Evolutionary conservation across 2,888 invertebrate genomes (phyloP).

Genomic region (Spatulosminthurus flaviceps): DNA sequence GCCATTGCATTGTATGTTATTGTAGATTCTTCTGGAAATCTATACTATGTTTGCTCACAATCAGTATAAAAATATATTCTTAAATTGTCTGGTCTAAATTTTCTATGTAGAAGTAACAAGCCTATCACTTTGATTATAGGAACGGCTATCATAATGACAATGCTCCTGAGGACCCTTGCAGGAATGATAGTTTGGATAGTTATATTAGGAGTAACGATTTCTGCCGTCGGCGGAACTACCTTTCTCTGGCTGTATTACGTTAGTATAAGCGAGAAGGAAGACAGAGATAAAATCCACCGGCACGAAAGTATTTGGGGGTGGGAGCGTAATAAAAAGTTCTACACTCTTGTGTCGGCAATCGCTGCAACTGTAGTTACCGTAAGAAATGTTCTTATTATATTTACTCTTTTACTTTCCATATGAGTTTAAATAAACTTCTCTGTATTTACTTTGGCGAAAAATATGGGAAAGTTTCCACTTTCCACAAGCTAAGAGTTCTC

Average conservation of each 20-base stretch:
- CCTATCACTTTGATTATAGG: constrained; percentile 67
- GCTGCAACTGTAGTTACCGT: constrained; percentile 72
- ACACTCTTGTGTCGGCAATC: constrained; percentile 71
- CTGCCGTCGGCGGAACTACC: constrained; percentile 70
- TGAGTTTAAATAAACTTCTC: no score
- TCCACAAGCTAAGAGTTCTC: neutral
- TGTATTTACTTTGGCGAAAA: neutral
- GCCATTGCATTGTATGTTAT: no score
- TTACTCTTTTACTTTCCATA: no score
- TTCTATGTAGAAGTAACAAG: no score
- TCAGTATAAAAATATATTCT: no score
- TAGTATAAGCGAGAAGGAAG: constrained; percentile 8
- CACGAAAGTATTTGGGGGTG: constrained; percentile 36
- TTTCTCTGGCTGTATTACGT: constrained; percentile 70
- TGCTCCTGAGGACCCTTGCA: constrained; percentile 71
- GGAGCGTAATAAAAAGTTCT: constrained; percentile 46
- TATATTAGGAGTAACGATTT: constrained; percentile 69
- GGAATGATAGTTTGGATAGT: constrained; percentile 74
- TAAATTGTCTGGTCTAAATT: no score
- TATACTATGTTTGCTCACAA: no score
- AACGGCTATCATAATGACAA: constrained; percentile 70
- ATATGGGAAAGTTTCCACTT: neutral
- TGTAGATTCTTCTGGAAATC: no score
- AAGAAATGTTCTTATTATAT: constrained; percentile 50
- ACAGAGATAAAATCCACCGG: neutral